Conservation (phyloP, 2,888 invertebrate genomes). For the Hecatera dysodea region DNA sequence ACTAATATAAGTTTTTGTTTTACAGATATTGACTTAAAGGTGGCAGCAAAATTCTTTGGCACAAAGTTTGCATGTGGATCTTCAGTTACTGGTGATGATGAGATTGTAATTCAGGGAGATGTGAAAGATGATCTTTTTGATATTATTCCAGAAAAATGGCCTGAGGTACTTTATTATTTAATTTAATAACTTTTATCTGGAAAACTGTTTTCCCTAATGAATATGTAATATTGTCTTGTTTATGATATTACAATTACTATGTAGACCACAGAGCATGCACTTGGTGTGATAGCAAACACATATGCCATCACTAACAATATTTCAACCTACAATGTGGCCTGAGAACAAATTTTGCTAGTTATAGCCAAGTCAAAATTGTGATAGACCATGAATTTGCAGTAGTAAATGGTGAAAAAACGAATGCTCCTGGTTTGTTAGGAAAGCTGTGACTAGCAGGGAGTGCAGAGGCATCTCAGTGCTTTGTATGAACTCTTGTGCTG, state of each 20-base stretch:
- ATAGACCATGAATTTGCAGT: not conserved
- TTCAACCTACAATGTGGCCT: too few species aligned
- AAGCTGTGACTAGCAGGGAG: too few species aligned
- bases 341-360: not conserved
- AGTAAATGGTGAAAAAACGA: too few species aligned
- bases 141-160: constrained; percentile 99
- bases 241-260: not conserved
- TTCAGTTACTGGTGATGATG: constrained; percentile 99
- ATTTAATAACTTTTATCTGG: too few species aligned
- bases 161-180: constrained; percentile 92
- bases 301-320: not conserved
- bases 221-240: not conserved
- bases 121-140: constrained; percentile 99
- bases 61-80: constrained; percentile 99
- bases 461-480: too few species aligned
- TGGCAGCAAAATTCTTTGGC: constrained; percentile 99
- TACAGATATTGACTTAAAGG: constrained; percentile 98
- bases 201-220: not conserved
- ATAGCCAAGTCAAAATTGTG: not conserved
- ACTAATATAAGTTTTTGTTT: constrained; percentile 54
- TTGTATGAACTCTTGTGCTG: too few species aligned
- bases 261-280: not conserved
- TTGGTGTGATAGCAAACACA: not conserved
- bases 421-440: too few species aligned
- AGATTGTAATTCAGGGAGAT: constrained; percentile 99